Evolutionary conservation across 2,888 invertebrate genomes (phyloP).

Genomic region (Aleiodes leptofemur): DNA sequence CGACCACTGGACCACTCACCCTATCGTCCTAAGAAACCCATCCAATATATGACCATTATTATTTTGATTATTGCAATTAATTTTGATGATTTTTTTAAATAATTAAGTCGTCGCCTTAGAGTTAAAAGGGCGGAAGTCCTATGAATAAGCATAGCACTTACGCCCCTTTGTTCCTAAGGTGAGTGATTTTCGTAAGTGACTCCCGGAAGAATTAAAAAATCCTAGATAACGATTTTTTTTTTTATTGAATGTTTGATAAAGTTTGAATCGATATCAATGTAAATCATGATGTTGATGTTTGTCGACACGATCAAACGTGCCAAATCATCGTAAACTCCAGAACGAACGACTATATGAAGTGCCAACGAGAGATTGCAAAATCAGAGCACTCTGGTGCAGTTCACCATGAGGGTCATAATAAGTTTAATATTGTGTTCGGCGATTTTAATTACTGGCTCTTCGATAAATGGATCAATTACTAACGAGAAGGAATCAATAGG

Average conservation of each 20-base stretch:
- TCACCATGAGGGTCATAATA: constrained; percentile 6
- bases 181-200: too few relatives aligned
- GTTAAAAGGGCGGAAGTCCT: too few relatives aligned
- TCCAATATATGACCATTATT: too few relatives aligned
- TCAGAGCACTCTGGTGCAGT: background rate
- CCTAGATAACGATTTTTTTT: background rate
- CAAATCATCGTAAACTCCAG: background rate
- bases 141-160: too few relatives aligned
- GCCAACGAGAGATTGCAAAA: background rate
- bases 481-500: background rate
- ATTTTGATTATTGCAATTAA: too few relatives aligned
- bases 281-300: constrained; percentile 10
- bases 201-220: too few relatives aligned
- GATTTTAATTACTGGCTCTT: background rate
- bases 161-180: too few relatives aligned
- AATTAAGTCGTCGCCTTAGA: too few relatives aligned
- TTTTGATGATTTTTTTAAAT: too few relatives aligned
- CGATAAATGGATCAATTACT: background rate
- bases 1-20: too few relatives aligned
- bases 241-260: too few relatives aligned
- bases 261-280: background rate
- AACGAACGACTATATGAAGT: background rate
- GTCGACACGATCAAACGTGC: constrained; percentile 13
- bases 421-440: background rate
- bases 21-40: too few relatives aligned